Evolutionary conservation across 2,888 invertebrate species (phyloP).

Genomic region (Polydrusus cervinus): DNA sequence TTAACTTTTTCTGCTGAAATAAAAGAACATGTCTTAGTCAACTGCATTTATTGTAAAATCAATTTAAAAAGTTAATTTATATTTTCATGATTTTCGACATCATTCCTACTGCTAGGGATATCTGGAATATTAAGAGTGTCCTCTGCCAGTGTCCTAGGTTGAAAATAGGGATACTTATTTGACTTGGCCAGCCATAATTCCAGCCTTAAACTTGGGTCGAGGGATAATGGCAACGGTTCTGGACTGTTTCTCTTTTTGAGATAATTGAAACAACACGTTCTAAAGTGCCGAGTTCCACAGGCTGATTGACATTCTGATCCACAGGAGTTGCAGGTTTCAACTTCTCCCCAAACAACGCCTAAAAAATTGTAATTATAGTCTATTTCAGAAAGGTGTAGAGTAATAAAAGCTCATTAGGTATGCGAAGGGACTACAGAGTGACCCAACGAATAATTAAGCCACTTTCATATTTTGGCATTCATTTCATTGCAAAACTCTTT

Average conservation of each 20-base stretch:
- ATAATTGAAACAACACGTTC: constrained; percentile 84
- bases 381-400: too few species aligned
- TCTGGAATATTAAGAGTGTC: constrained; percentile 31
- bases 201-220: constrained; percentile 67
- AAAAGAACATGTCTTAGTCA: too few species aligned
- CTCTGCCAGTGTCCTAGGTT: constrained; percentile 51
- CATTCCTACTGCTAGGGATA: constrained; percentile 25
- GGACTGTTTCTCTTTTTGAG: constrained; percentile 74
- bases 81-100: constrained; percentile 30
- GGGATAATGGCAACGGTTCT: constrained; percentile 58
- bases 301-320: constrained; percentile 80
- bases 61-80: not conserved
- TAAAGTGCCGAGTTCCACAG: constrained; percentile 81
- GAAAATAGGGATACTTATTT: constrained; percentile 61
- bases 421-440: too few species aligned
- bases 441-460: too few species aligned
- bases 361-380: constrained; percentile 50
- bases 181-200: constrained; percentile 69
- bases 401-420: too few species aligned
- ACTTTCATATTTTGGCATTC: too few species aligned
- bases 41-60: constrained; percentile 11
- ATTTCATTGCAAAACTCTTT: too few species aligned
- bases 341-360: constrained; percentile 73
- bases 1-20: too few species aligned
- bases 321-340: constrained; percentile 80